Conservation (phyloP, 1,140 invertebrate genomes). For the Drosophila ohnishii region DNA sequence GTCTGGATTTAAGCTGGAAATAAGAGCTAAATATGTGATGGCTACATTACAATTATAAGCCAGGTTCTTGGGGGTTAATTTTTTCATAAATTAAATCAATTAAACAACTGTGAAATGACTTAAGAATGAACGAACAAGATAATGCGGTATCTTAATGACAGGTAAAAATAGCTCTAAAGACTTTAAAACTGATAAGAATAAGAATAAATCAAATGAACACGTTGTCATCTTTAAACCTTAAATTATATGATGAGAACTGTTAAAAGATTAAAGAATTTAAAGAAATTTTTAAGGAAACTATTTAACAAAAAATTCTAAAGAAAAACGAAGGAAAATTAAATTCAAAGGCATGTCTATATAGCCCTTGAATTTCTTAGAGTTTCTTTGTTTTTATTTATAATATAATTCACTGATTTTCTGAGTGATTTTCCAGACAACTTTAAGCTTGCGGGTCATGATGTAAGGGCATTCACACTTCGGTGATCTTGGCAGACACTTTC, state of each 20-base stretch:
- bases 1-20: not conserved
- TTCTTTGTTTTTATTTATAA: not conserved
- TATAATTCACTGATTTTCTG: not conserved
- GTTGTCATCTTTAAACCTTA: not conserved
- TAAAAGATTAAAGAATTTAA: not conserved
- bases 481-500: slow-evolving; percentile 44
- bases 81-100: slow-evolving; percentile 3
- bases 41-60: not conserved
- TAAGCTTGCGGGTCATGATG: slow-evolving; percentile 23
- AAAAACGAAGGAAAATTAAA: not conserved
- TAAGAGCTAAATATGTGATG: too few species aligned
- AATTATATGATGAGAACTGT: not conserved
- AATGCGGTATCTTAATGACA: slow-evolving; percentile 1
- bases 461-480: slow-evolving; percentile 51
- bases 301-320: not conserved
- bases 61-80: not conserved
- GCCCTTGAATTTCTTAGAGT: not conserved
- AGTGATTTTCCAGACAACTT: not conserved
- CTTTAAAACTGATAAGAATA: not conserved
- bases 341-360: not conserved
- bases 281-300: not conserved
- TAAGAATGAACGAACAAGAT: slow-evolving; percentile 9
- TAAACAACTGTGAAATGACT: slow-evolving; percentile 14
- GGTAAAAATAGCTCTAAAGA: slow-evolving; percentile 9
- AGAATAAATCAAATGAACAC: not conserved